A percentile compares a stretch with the other conserved stretches of the same genome.
Evolutionary conservation across 2,888 invertebrate genomes (phyloP).

Genomic region (Leucozona laternaria): DNA sequence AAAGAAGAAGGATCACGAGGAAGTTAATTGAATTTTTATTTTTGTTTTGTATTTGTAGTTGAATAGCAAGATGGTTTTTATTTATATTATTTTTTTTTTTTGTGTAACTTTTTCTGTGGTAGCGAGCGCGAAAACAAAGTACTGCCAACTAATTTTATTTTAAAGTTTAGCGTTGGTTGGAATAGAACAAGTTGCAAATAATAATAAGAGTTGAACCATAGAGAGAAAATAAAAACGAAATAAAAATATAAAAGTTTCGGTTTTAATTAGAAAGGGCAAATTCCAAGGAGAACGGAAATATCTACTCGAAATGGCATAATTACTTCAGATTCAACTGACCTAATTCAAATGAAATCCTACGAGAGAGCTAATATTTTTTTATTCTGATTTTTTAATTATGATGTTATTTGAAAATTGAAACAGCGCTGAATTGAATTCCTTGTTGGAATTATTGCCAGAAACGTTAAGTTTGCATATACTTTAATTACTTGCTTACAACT

Average conservation of each 20-base stretch:
- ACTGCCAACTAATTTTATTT: constrained; percentile 5
- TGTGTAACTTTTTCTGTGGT: neutral
- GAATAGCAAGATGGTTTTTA: constrained; percentile 18
- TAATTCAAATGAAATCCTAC: neutral
- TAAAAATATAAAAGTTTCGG: constrained; percentile 2
- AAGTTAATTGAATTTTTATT: constrained; percentile 67
- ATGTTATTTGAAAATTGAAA: neutral
- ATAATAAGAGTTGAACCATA: neutral
- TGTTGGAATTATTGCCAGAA: neutral
- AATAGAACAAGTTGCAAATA: constrained; percentile 20
- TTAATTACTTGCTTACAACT: neutral
- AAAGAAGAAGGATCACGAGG: constrained; percentile 53
- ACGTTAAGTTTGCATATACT: neutral
- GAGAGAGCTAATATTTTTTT: constrained; percentile 1
- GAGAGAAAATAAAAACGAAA: neutral
- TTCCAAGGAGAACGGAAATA: neutral
- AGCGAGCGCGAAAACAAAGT: constrained; percentile 4
- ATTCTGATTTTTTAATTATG: neutral
- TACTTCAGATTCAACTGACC: constrained; percentile 4
- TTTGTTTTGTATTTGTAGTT: constrained; percentile 1
- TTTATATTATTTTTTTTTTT: constrained; percentile 23
- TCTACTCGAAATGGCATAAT: constrained; percentile 10
- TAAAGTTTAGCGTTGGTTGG: constrained; percentile 4
- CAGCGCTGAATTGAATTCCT: neutral
- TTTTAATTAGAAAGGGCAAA: constrained; percentile 23